Evolutionary conservation across 1,140 invertebrate species (phyloP), one percentile per base, ranked within the genome.

Genomic region (Pteromalus puparum): DNA sequence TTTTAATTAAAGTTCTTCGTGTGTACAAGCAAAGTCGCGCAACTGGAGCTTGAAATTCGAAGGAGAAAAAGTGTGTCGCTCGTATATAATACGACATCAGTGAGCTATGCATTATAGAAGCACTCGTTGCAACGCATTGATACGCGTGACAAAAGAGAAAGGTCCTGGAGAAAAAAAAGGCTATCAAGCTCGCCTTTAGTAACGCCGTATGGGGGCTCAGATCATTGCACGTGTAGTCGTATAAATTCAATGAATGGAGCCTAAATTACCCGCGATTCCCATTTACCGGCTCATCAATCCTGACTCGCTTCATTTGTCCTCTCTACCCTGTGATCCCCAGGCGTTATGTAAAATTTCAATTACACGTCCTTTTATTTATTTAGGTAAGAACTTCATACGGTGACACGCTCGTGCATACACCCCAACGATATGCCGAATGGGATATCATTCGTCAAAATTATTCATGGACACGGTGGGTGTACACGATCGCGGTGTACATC

Each of bases 391-490:
- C 65, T 61, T n/a, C 28, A 61, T 72, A 26, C 61, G 38, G 26
- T 28, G 74, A 28, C 15, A 67, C 2, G 7, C n/a, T 38, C 10
- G 79, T 53, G 4, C 5, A 18, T 38, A 77, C 38, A 53, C 46
- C 38, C 61, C 26, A 48, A 7, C 61, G 2, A 73, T 10, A 26
- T 12, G 42, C 21, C 67, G 42, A 18, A 79, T 68, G 38, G 73
- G 79, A 42, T 86, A 84, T 89, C 89, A 87, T 90, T 88, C 83
- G 86, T 88, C 88, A 87, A 84, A 88, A 87, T 91, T 90, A 90
- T 91, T 89, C 87, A 89, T 87, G 87, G 86, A 90, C 88, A 87
- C 85, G 87, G 85, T 89, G 87, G 81, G 78, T 67, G 26, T 67
- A 75, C 38, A 61, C 10, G 21, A 21, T 38, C 46, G 13, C 0